phyloP scores from a whole-genome alignment of 1,140 invertebrate genomes.

The Sesamia nonagrioides region DNA sequence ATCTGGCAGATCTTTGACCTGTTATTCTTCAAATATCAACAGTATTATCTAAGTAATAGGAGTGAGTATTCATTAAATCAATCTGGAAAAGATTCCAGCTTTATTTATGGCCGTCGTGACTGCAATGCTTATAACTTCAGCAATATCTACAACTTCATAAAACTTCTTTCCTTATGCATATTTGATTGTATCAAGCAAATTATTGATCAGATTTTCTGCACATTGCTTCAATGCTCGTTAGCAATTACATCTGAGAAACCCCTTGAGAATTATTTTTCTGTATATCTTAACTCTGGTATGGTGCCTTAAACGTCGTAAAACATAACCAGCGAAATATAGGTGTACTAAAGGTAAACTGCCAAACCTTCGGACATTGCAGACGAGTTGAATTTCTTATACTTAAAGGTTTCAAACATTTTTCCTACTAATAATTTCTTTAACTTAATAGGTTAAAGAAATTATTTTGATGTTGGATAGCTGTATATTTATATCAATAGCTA shows the following conservation, averaged over 20 bases:
- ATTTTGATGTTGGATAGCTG: no score
- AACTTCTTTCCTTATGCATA: constrained; percentile 41
- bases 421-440: no score
- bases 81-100: constrained; percentile 46
- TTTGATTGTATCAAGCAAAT: constrained; percentile 45
- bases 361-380: no score
- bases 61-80: constrained; percentile 35
- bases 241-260: not conserved
- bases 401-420: no score
- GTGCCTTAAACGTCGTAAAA: no score
- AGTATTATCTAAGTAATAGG: constrained; percentile 52
- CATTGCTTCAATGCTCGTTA: constrained; percentile 12
- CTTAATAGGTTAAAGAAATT: no score
- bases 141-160: constrained; percentile 41
- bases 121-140: constrained; percentile 70
- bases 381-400: no score
- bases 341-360: no score
- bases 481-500: no score
- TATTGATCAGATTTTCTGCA: constrained; percentile 40
- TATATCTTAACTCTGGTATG: no score
- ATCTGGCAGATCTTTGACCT: constrained; percentile 53
- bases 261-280: not conserved
- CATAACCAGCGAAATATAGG: no score
- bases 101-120: constrained; percentile 85
- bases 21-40: constrained; percentile 50